Base-by-base conservation (phyloP, 2,113 vertebrate genomes). In the Daboia siamensis region DNA sequence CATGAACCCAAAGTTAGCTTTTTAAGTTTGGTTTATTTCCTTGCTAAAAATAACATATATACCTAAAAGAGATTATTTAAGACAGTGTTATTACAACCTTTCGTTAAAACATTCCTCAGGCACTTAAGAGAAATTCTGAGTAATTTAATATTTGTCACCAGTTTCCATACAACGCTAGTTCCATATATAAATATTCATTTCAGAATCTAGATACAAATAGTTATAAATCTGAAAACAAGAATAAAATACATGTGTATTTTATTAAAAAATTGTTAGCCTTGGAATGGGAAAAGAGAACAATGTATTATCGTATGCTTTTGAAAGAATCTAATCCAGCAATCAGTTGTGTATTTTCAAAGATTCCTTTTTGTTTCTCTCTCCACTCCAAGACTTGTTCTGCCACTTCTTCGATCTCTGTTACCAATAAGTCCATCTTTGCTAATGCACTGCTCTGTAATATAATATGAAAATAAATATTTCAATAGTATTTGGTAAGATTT, bases 371-470 rank as follows among this genome's bases (percentile, higher is more conserved):
- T 51, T 97, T 92, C 6, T 97, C 94, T 95, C 96, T 97, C 98
- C 98, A 98, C 59, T 97, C 97, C 85, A 98, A 69, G 94, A 99
- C 97, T 95, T 98, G 97, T 44, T 97, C 96, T 94, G 96, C 95
- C 94, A 99, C 93, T 92, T 96, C 96, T 95, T 98, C 98, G 74
- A 98, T 94, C 12, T 99, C 97, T 3, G 96, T 95, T 88, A 97
- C 95, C 0, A 98, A 96, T 93, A 97, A 13, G 86, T 98, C 97
- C 86, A 98, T 95, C 90, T 97, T 98, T 87, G 95, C 93, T 89
- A 98, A 94, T 87, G 96, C 97, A 26, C 93, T 90, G 44, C 97
- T 97, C 99, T 99, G 94, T 94, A 97, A 94, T 5, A 95, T 23
- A 95, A 93, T 54, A 86, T 20, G 48, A 90, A 85, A 29, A 64